Evolutionary conservation across 2,888 invertebrate species (phyloP).

Genomic region (Endomychus coccineus): DNA sequence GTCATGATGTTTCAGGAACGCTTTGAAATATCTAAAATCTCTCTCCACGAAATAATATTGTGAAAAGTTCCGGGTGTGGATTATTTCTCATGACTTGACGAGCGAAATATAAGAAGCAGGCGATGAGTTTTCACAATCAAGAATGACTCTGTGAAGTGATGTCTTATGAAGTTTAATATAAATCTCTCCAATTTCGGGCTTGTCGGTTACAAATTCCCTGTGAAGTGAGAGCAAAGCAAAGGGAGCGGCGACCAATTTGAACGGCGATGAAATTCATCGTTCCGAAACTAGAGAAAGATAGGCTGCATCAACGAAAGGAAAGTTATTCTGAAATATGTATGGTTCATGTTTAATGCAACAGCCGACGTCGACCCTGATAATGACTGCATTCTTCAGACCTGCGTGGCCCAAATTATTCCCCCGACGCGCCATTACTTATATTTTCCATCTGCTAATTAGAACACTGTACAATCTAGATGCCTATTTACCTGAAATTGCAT

Average conservation of each 20-base stretch:
- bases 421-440: slow-evolving; percentile 1
- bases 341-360: slow-evolving; percentile 1
- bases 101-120: too few species aligned
- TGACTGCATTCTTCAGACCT: neutral
- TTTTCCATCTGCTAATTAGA: neutral
- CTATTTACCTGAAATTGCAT: slow-evolving; percentile 3
- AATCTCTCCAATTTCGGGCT: neutral
- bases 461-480: too few species aligned
- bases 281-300: neutral
- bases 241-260: slow-evolving; percentile 1
- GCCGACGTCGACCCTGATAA: neutral
- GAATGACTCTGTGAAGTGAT: neutral
- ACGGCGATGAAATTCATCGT: slow-evolving; percentile 1
- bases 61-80: too few species aligned
- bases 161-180: slow-evolving; percentile 1
- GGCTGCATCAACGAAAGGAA: too few species aligned
- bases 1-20: too few species aligned
- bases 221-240: neutral
- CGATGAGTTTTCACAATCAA: slow-evolving; percentile 12
- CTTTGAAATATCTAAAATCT: too few species aligned
- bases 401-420: neutral
- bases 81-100: too few species aligned
- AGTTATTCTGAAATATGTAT: neutral
- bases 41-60: too few species aligned
- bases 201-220: neutral